Evolutionary conservation across 2,113 vertebrate genomes (phyloP), one percentile per base, ranked within the genome.

Genomic region (Cheilinus undulatus): DNA sequence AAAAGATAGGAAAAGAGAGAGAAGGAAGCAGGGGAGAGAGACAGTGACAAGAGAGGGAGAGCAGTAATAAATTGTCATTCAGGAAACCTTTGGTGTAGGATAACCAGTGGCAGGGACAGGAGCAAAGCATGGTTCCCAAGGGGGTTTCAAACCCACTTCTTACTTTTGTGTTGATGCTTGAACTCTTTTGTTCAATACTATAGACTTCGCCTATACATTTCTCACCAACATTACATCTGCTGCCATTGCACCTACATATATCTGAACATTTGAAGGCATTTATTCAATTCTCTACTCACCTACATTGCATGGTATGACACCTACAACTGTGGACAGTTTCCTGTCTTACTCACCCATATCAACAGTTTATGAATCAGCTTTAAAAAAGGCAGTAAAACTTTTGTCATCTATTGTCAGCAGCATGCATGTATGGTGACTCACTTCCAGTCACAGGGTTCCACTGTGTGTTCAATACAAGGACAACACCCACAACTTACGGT

Each of bases 51-150:
- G 57, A 67, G 27, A 64, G 56, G 38, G 46, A 60, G 65, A 66
- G 64, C 76, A 77, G 84, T 87, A 90, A 90, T 86, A 85, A 61
- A 85, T 76, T 88, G 86, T 88, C 85, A 90, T 86, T 92, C 88
- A 88, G 69, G 66, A 70, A 88, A 91, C 85, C 88, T 91, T 91
- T 87, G 80, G 86, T 89, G 79, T 88, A 82, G 72, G 66, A 89
- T 90, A 89, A 89, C 85, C 84, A 77, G 49, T 81, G 71, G 72
- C 50, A 75, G 69, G 80, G 82, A 84, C 81, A 81, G 71, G 74
- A 73, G 80, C 70, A 48, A 60, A 68, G 80, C 67, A 64, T 52
- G 58, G 46, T 24, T 74, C 82, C 78, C 63, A 54, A 10, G 14
- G 74, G 79, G 63, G 69, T 69, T 72, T 69, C 64, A 73, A 46